Base-by-base conservation (phyloP, 1,140 invertebrate species). In the Trissolcus basalis region DNA sequence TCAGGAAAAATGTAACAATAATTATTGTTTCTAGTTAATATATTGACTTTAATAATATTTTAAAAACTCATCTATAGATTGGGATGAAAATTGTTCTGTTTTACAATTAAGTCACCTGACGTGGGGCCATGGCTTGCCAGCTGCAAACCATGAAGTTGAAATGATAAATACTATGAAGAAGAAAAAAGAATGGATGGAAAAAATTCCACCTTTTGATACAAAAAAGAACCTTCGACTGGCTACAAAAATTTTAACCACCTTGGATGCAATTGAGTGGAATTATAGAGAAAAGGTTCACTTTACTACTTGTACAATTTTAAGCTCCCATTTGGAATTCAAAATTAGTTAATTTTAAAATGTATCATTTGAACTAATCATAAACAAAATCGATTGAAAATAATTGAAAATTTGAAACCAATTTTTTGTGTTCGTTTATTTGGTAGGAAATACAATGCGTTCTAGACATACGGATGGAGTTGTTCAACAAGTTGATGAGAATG, bases 221-320 rank as follows among this genome's bases (percentile, higher is more conserved):
- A 56, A 82, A 1, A 79, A 82, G 16, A 90, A 91, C 71, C 86
- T 91, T 11, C 89, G 90, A 77, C 89, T 88, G 51, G 83, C 90
- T 44, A 82, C 86, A 16, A 86, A 85, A 60, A 90, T 92, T 71
- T 90, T 93, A 82, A 89, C 89, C 50, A 90, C 91, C 12, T 89
- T 93, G 68, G 92, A 93, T 81, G 82, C 87, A 36, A 89, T 92
- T 27, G 90, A 93, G 82, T 93, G 92, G 93, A 87, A 89, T 1
- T 90, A 91, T 50, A 85, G 92, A 69, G 92, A 94, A 82, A 82
- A 89, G 32, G 91, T 91, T n/a, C n/a, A n/a, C n/a, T n/a, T n/a
- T n/a, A n/a, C n/a, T n/a, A n/a, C n/a, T n/a, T n/a, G n/a, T n/a
- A n/a, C n/a, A n/a, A n/a, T n/a, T n/a, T n/a, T n/a, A n/a, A n/a